These are phyloP conservation scores for Drosophila arawakana DNA, from an alignment of 1,140 invertebrate genomes.

Conservation along the genomic window DNA sequence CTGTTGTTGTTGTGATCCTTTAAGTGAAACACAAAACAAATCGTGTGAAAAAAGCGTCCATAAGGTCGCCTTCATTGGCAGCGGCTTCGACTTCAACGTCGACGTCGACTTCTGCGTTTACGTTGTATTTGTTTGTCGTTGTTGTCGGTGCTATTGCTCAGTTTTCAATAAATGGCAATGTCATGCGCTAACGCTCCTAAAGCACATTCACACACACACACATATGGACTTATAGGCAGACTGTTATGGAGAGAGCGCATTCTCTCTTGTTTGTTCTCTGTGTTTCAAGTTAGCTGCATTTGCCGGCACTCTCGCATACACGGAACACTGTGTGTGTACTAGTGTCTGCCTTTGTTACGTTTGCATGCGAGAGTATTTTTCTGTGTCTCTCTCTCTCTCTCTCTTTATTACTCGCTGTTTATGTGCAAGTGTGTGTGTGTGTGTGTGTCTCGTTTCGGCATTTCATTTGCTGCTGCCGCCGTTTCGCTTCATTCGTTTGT, in stretches of 20 bases:
- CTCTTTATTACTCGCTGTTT: slow-evolving; percentile 8
- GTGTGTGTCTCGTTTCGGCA: slow-evolving; percentile 54
- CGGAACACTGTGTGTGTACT: slow-evolving; percentile 20
- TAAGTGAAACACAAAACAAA: slow-evolving; percentile 31
- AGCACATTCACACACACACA: slow-evolving; percentile 18
- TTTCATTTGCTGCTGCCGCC: slow-evolving; percentile 72
- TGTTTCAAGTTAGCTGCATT: slow-evolving; percentile 38
- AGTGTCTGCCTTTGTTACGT: slow-evolving; percentile 44
- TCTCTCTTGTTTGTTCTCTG: slow-evolving; percentile 13
- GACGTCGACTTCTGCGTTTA: slow-evolving; percentile 4
- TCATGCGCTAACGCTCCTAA: slow-evolving; percentile 70
- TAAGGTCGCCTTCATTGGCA: slow-evolving; percentile 23
- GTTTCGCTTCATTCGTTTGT: slow-evolving; percentile 80
- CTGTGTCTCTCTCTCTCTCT: not conserved
- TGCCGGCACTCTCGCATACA: slow-evolving; percentile 62
- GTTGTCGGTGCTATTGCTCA: slow-evolving; percentile 44
- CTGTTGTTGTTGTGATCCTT: slow-evolving; percentile 50
- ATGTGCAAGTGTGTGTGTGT: slow-evolving; percentile 28
- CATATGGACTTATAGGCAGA: slow-evolving; percentile 1
- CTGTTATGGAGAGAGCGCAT: slow-evolving; percentile 8
- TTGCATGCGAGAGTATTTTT: not conserved
- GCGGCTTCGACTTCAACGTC: not conserved
- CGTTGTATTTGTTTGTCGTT: slow-evolving; percentile 12
- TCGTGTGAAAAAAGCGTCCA: slow-evolving; percentile 24
- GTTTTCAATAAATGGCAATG: slow-evolving; percentile 81